Base-by-base conservation (phyloP, 2,888 invertebrate species). In the Micoletzkya japonica region DNA sequence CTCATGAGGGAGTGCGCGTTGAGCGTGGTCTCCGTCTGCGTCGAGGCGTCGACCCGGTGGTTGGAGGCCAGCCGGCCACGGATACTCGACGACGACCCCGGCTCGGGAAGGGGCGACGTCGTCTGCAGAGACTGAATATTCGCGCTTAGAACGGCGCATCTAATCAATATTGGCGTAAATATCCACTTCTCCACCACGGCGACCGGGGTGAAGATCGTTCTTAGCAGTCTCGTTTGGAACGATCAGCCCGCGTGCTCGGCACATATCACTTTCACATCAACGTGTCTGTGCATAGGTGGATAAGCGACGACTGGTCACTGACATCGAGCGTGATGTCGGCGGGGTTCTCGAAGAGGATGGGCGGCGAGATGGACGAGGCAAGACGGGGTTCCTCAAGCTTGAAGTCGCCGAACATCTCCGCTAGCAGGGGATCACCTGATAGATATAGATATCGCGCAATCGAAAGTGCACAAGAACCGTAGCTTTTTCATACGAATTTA, bases 361-460 rank as follows among this genome's bases (percentile, higher is more conserved):
- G 79, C 37, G 76, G 76, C 68, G 76, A 76, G 28, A 77, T 74
- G 24, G 76, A 76, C 44, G 77, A 77, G 50, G 77, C 73, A 30
- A 76, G 61, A 4, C 72, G 73, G n/a, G 75, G 66, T 61, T 76
- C 72, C 39, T 77, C 80, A 39, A 77, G 74, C 28, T 73, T 75
- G 67, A 73, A 73, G 67, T 79, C 81, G 34, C 83, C 81, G 70
- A 84, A 84, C 78, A 84, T 80, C 71, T 84, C 84, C 64, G 82
- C 76, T 6, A 84, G 76, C n/a, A 84, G 73, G 6, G 84, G 81
- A 70, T 84, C 83, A 0, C 68, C 68, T 57, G 49, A 56, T 30
- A 1, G 6, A 39, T 2, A n/a, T n/a, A n/a, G n/a, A n/a, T n/a
- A n/a, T n/a, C n/a, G n/a, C n/a, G n/a, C n/a, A n/a, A n/a, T n/a